phyloP scores from a whole-genome alignment of 2,113 vertebrate genomes.

The Cacatua alba region DNA sequence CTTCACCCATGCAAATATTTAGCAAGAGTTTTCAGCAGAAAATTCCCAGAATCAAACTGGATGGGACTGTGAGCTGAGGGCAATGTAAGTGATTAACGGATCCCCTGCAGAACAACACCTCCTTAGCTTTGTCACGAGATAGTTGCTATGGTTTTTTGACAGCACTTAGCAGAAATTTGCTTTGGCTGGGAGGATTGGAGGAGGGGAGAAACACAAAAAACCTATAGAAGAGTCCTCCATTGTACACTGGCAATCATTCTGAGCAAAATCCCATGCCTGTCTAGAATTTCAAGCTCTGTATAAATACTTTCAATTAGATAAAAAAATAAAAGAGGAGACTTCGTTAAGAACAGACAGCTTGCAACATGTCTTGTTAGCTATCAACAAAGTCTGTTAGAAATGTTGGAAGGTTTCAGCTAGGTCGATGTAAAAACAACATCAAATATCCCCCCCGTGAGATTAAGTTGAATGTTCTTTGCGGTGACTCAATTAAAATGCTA shows the following conservation, averaged over 20 bases:
- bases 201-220: constrained; percentile 13
- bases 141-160: constrained; percentile 67
- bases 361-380: constrained; percentile 6
- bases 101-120: constrained; percentile 51
- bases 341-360: constrained; percentile 20
- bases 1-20: constrained; percentile 10
- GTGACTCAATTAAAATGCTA: background rate
- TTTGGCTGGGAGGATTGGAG: constrained; percentile 8
- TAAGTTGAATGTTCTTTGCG: constrained; percentile 16
- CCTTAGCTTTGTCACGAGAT: constrained; percentile 57
- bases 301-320: constrained; percentile 28
- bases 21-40: background rate
- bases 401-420: constrained; percentile 13
- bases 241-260: constrained; percentile 30
- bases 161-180: constrained; percentile 44
- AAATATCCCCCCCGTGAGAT: background rate
- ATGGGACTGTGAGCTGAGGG: background rate
- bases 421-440: constrained; percentile 22
- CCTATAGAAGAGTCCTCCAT: background rate
- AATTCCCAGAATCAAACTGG: constrained; percentile 23
- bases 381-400: constrained; percentile 33
- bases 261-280: constrained; percentile 14
- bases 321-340: background rate
- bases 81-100: constrained; percentile 45
- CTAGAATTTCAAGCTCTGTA: constrained; percentile 43